Percentiles rank a stretch among this genome's conserved stretches.
Conservation (phyloP, 2,888 invertebrate species). For the Epinotia brunnichana region DNA sequence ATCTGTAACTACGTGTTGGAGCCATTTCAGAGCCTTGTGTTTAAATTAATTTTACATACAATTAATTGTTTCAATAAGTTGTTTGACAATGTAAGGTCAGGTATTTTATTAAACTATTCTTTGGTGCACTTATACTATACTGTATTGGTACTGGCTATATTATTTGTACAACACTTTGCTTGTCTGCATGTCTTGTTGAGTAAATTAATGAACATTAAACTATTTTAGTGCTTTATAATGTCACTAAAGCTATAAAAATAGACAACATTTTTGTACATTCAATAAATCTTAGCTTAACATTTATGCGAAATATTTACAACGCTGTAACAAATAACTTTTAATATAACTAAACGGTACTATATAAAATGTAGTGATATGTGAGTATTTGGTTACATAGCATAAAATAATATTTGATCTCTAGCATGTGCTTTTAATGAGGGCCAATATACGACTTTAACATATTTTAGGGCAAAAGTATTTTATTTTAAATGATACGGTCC, state of each 20-base stretch:
- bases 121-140: slow-evolving; percentile 2
- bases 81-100: neutral
- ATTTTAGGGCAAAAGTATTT: neutral
- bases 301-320: slow-evolving; percentile 46
- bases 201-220: slow-evolving; percentile 4
- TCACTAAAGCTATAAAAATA: slow-evolving; percentile 57
- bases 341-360: slow-evolving; percentile 40
- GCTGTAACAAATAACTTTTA: slow-evolving; percentile 39
- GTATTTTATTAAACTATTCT: slow-evolving; percentile 1
- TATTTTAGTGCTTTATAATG: slow-evolving; percentile 43
- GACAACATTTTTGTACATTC: slow-evolving; percentile 55
- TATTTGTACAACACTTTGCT: neutral
- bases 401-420: slow-evolving; percentile 18
- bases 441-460: too few species aligned
- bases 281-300: slow-evolving; percentile 36
- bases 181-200: neutral
- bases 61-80: neutral
- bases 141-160: neutral
- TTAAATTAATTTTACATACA: neutral
- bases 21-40: neutral
- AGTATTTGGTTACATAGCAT: slow-evolving; percentile 52
- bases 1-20: neutral
- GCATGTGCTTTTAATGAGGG: neutral
- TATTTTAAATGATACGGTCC: too few species aligned
- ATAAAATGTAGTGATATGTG: slow-evolving; percentile 60